phyloP scores from a whole-genome alignment of 2,113 vertebrate species.

The Etheostoma spectabile region DNA sequence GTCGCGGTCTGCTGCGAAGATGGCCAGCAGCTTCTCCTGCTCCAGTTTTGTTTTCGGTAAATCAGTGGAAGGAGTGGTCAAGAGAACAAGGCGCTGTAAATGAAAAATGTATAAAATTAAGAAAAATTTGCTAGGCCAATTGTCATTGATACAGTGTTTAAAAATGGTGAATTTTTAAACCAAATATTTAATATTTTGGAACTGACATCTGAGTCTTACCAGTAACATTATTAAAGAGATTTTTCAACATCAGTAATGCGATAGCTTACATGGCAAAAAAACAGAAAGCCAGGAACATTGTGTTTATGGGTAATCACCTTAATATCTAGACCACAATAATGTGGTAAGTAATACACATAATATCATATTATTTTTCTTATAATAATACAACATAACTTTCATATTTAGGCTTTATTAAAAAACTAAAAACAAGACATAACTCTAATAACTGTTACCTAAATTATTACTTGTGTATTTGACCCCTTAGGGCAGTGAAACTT shows the following conservation, averaged over 20 bases:
- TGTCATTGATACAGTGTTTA: neutral
- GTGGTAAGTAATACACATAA: no score
- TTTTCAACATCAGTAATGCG: neutral
- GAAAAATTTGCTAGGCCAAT: no score
- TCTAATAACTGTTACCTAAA: neutral
- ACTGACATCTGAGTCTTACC: no score
- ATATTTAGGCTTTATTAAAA: neutral
- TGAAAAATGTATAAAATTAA: neutral
- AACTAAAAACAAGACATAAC: neutral
- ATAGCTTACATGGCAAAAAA: neutral
- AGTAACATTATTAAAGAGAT: neutral
- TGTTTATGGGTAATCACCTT: neutral
- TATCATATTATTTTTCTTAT: neutral
- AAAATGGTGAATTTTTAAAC: no score
- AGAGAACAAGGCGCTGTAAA: slow-evolving; percentile 73
- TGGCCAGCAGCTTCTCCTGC: slow-evolving; percentile 75
- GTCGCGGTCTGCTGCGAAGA: slow-evolving; percentile 70
- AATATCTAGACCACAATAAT: neutral
- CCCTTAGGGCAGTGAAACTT: neutral
- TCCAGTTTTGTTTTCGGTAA: slow-evolving; percentile 79
- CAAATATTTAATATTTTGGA: no score
- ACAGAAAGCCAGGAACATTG: neutral
- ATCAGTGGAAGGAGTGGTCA: slow-evolving; percentile 79
- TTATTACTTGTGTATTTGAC: neutral
- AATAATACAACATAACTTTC: neutral